Evolutionary conservation across 2,113 vertebrate genomes (phyloP), one percentile per base, ranked within the genome.

Genomic region (Bombycilla garrulus): DNA sequence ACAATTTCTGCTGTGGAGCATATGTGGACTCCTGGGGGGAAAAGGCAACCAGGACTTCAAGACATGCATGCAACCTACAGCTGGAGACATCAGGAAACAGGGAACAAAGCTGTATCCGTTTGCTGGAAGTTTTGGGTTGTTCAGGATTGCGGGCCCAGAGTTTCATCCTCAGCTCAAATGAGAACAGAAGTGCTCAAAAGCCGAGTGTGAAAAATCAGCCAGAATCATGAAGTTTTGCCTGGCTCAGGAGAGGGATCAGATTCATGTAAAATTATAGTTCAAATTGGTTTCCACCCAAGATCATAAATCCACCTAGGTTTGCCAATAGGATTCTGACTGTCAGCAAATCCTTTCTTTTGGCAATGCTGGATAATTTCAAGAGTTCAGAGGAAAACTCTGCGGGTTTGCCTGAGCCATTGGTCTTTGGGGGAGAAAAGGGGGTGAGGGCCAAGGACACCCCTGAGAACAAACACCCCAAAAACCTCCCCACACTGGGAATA

Each of bases 271-370:
- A 95, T 95, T 96, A 93, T 51, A 97, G 93, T 72, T 96, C 94
- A 79, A 81, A 69, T 70, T 97, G 95, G 94, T 95, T 97, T 92
- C 95, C 94, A 87, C 94, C 95, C 96, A 97, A 95, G 57, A 95
- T 89, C 93, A 89, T 95, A 96, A 96, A 97, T 97, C 91, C 94
- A 94, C 95, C 42, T 76, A 84, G 60, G 93, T 91, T 92, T 96
- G 96, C 96, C 96, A 97, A 96, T 67, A 96, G 89, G 94, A 94
- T 97, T 95, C 86, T 92, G 81, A 92, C 83, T 95, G 94, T 96
- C 95, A 97, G 95, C 95, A 96, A 96, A 96, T 95, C 95, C 70
- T 93, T 44, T 93, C 77, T 95, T 76, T 92, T 97, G 94, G 93
- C 89, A 95, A 79, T 11, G 72, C 66, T 79, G 73, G 61, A 57